A percentile compares a stretch with the other conserved stretches of the same genome.
Evolutionary conservation across 2,888 invertebrate genomes (phyloP).

Genomic region (Drepana falcataria): DNA sequence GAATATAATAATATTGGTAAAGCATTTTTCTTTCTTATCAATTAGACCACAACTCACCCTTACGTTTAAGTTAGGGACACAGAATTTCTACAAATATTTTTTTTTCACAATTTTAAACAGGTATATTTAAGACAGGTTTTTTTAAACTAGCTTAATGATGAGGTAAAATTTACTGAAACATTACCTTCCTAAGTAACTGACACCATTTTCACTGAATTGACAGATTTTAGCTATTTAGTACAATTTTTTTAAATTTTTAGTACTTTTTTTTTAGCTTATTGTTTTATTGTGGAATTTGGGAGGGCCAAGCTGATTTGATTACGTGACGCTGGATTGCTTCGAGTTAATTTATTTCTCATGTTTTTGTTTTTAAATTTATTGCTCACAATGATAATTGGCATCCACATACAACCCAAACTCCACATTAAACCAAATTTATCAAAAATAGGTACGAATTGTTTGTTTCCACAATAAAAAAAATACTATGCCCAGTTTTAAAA

Average conservation of each 20-base stretch:
- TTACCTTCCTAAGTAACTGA: constrained; percentile 61
- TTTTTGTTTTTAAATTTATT: background rate
- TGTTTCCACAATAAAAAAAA: constrained; percentile 37
- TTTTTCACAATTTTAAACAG: constrained; percentile 52
- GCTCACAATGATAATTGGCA: constrained; percentile 13
- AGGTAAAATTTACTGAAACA: constrained; percentile 45
- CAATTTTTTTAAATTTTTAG: constrained; percentile 33
- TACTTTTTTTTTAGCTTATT: constrained; percentile 41
- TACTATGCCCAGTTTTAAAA: constrained; percentile 60
- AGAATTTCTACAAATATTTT: constrained; percentile 58
- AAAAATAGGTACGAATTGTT: constrained; percentile 56
- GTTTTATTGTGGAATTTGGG: constrained; percentile 50
- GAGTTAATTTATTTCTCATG: background rate
- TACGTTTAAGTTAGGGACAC: constrained; percentile 60
- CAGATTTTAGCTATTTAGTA: constrained; percentile 59
- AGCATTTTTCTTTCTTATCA: constrained; percentile 71
- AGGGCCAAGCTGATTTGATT: background rate
- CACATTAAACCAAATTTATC: constrained; percentile 56
- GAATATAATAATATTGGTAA: constrained; percentile 76
- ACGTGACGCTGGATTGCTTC: constrained; percentile 6
- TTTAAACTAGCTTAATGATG: constrained; percentile 45
- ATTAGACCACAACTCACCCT: constrained; percentile 71
- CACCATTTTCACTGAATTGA: constrained; percentile 73
- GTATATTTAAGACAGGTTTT: constrained; percentile 53
- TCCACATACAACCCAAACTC: constrained; percentile 25